phyloP scores from a whole-genome alignment of 2,888 invertebrate genomes.

The Sipha maydis region DNA sequence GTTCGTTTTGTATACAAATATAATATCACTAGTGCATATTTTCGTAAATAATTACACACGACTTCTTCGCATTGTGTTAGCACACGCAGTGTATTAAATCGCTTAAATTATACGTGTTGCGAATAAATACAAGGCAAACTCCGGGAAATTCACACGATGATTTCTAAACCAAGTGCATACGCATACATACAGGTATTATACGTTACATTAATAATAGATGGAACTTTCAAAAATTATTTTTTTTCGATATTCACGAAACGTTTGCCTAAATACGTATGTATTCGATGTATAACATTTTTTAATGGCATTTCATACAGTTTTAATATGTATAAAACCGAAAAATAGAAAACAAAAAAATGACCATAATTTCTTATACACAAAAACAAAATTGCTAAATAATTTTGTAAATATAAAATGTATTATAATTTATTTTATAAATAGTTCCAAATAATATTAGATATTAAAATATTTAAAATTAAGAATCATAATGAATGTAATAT shows the following conservation, averaged over 20 bases:
- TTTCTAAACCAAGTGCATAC: neutral
- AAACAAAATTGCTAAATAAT: too few species aligned
- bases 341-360: too few species aligned
- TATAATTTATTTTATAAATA: too few species aligned
- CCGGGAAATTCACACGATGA: slow-evolving; percentile 15
- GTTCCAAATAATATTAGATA: too few species aligned
- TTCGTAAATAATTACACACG: neutral
- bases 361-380: too few species aligned
- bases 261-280: neutral
- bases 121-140: slow-evolving; percentile 12
- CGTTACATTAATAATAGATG: too few species aligned
- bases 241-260: neutral
- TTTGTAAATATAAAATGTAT: too few species aligned
- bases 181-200: neutral
- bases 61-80: neutral
- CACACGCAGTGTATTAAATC: neutral
- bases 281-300: neutral
- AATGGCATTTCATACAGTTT: neutral
- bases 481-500: too few species aligned
- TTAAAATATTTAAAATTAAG: too few species aligned
- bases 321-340: neutral
- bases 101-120: slow-evolving; percentile 1
- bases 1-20: neutral
- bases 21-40: neutral
- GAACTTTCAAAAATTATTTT: neutral